These are phyloP conservation scores for Rhagologus leucostigma DNA, from an alignment of 2,113 vertebrate genomes.

Conservation along the genomic window DNA sequence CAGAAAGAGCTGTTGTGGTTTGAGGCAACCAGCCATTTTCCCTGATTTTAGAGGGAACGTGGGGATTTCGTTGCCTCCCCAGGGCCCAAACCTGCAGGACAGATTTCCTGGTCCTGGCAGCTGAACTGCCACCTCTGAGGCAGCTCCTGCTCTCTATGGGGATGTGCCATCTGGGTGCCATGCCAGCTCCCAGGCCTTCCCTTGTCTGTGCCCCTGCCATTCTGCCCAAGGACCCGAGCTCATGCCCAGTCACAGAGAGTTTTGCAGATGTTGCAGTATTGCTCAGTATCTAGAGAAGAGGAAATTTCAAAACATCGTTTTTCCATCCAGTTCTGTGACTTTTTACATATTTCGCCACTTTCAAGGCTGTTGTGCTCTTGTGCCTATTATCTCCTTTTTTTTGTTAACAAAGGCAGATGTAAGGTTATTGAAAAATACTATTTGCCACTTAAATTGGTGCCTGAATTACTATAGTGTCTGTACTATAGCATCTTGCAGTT, in stretches of 20 bases:
- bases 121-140: not conserved
- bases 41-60: rapidly evolving
- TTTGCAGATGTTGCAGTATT: not conserved
- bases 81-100: rapidly evolving
- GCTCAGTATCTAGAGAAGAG: not conserved
- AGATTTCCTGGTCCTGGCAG: not conserved
- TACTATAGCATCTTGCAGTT: not conserved
- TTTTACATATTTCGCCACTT: not conserved
- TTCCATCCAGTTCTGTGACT: not conserved
- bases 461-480: not conserved
- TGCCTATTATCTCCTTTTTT: not conserved
- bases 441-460: not conserved
- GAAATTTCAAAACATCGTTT: not conserved
- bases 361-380: not conserved
- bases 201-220: rapidly evolving
- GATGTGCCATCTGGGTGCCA: not conserved
- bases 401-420: not conserved
- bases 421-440: not conserved
- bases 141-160: not conserved
- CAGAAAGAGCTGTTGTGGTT: not conserved
- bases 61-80: not conserved
- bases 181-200: not conserved
- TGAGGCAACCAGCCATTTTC: not conserved
- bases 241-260: not conserved
- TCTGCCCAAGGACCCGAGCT: rapidly evolving